Conservation (phyloP, 2,113 vertebrate species). For the Solenodon paradoxus region DNA sequence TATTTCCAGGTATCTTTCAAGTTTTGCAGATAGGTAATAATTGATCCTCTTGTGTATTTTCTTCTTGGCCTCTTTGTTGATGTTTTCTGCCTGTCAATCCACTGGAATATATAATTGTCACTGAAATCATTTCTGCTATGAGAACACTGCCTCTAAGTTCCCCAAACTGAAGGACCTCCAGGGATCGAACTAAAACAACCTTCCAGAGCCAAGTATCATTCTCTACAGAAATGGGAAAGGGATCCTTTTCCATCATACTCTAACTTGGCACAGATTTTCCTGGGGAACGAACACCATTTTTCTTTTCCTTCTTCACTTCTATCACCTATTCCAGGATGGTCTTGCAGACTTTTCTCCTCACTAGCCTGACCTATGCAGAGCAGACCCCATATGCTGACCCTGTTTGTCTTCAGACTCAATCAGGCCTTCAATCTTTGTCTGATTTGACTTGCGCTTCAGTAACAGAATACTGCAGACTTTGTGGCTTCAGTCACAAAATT, state of each 20-base stretch:
- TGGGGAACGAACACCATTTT: background rate
- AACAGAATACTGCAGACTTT: no score
- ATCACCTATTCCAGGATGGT: no score
- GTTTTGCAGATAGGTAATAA: background rate
- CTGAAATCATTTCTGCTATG: background rate
- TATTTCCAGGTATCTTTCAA: background rate
- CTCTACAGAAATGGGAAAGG: background rate
- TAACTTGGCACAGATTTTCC: background rate
- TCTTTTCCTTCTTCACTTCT: background rate
- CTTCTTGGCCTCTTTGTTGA: background rate
- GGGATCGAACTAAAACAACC: background rate
- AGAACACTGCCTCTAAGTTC: background rate
- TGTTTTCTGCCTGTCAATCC: background rate
- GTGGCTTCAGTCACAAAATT: background rate
- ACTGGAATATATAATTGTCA: background rate
- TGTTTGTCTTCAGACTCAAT: background rate
- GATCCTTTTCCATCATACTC: background rate
- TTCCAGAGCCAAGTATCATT: background rate
- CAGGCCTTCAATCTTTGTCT: background rate
- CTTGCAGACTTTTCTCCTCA: background rate
- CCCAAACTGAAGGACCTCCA: background rate
- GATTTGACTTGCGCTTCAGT: background rate
- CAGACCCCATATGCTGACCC: background rate
- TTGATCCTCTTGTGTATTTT: background rate
- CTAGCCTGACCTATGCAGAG: fast-evolving